A percentile compares a stretch with the other conserved stretches of the same genome.
Conservation (phyloP, 2,888 invertebrate species). For the Protophormia terraenovae region DNA sequence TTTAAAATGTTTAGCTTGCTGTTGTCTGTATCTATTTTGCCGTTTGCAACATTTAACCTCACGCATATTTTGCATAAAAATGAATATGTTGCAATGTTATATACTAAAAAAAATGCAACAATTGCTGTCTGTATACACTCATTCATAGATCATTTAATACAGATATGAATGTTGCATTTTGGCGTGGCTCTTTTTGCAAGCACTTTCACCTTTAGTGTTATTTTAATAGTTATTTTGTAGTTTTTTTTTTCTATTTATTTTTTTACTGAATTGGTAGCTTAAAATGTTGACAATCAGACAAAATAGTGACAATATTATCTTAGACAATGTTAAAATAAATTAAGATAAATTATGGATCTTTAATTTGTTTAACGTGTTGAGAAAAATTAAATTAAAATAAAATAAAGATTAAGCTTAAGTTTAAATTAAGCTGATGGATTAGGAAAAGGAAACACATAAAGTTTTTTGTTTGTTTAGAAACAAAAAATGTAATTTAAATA, state of each 20-base stretch:
- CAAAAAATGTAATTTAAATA: constrained; percentile 39
- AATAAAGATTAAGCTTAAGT: constrained; percentile 32
- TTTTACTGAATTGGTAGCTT: constrained; percentile 49
- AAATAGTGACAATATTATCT: constrained; percentile 63
- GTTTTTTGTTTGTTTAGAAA: constrained; percentile 19
- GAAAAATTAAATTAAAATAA: constrained; percentile 57
- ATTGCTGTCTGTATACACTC: neutral
- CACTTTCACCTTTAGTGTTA: constrained; percentile 62
- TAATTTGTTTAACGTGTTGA: constrained; percentile 64
- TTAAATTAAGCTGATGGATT: constrained; percentile 45
- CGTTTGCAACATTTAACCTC: constrained; percentile 53
- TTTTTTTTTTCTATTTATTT: neutral
- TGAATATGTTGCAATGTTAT: constrained; percentile 4
- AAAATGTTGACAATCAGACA: constrained; percentile 57
- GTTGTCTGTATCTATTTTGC: neutral
- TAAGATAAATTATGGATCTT: constrained; percentile 65
- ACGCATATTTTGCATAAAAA: constrained; percentile 53
- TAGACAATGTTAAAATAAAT: constrained; percentile 58
- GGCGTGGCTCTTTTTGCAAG: constrained; percentile 64
- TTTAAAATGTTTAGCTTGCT: constrained; percentile 26
- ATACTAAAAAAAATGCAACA: constrained; percentile 3
- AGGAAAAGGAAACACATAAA: constrained; percentile 47
- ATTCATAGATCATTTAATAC: constrained; percentile 63
- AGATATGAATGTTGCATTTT: constrained; percentile 60
- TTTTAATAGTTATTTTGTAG: constrained; percentile 37